Evolutionary conservation across 1,140 invertebrate genomes (phyloP), one percentile per base, ranked within the genome.

Genomic region (Aphelenchoides besseyi): DNA sequence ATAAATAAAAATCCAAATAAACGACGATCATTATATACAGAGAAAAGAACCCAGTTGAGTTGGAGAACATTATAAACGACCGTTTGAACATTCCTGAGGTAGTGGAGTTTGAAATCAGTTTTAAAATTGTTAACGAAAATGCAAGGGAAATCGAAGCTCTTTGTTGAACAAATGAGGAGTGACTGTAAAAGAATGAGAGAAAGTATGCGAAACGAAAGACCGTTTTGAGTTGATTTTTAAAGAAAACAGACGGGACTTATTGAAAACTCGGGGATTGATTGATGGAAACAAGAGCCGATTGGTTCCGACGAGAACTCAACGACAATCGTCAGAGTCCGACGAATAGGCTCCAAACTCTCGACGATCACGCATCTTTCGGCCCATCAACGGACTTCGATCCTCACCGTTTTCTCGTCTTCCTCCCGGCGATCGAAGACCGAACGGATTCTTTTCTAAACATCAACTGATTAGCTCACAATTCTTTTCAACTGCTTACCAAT

Each of bases 401-500:
- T 71, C 67, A 2, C 68, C 61, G 2, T 69, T 28, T n/a, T 71
- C 67, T 1, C 63, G 9, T 68, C 61, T 33, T 26, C 18, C 16
- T 35, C 68, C 28, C 23, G 67, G 67, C 18, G 67, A 69, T 30
- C 67, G 64, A n/a, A 29, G 61, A 16, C 62, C 62, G 62, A 66
- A 8, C 33, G 33, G 23, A 18, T 66, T 66, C 16, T 66, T 66
- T 16, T 59, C 33, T 5, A 29, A 23, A 66, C 16, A 61, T n/a
- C n/a, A n/a, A n/a, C n/a, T n/a, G n/a, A n/a, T n/a, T n/a, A n/a
- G n/a, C n/a, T n/a, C n/a, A n/a, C n/a, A n/a, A n/a, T n/a, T n/a
- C n/a, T n/a, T n/a, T n/a, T 12, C 16, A 53, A 16, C 12, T 16
- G 41, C 57, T 0, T 18, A 75, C 74, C 74, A n/a, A 76, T 76